A percentile compares a stretch with the other conserved stretches of the same genome.
phyloP scores from a whole-genome alignment of 2,797 vertebrate species.

The Threskiornis aethiopicus region DNA sequence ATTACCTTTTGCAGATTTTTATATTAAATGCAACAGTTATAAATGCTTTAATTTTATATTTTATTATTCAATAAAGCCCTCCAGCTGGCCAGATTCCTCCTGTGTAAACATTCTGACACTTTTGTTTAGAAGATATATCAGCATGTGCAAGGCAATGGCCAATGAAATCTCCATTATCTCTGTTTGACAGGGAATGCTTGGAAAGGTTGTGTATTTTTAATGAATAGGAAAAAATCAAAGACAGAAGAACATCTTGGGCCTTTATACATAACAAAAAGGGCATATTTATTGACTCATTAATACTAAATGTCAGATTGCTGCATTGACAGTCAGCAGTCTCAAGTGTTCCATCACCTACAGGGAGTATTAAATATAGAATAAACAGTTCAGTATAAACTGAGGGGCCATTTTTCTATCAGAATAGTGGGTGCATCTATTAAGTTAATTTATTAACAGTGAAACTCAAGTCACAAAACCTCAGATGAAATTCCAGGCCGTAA shows the following conservation, averaged over 20 bases:
- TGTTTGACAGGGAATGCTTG: slow-evolving; percentile 6
- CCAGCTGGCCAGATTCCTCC: slow-evolving; percentile 11
- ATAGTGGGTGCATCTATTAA: background rate
- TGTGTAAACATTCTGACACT: slow-evolving; percentile 15
- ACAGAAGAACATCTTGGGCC: background rate
- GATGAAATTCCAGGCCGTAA: slow-evolving; percentile 27
- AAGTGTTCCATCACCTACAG: slow-evolving; percentile 22
- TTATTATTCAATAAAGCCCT: background rate
- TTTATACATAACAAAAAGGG: background rate
- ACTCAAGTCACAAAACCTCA: background rate
- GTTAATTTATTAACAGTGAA: slow-evolving; percentile 32
- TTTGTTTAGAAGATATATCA: slow-evolving; percentile 7
- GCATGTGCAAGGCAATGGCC: background rate
- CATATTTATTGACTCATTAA: slow-evolving; percentile 26
- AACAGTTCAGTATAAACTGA: background rate
- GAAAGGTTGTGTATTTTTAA: slow-evolving; percentile 20
- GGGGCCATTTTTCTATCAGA: slow-evolving; percentile 12
- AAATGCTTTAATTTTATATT: slow-evolving; percentile 17
- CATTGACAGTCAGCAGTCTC: background rate
- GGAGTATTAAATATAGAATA: slow-evolving; percentile 33
- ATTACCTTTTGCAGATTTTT: slow-evolving; percentile 29
- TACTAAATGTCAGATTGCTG: background rate
- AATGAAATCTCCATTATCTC: slow-evolving; percentile 24
- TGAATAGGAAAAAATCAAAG: slow-evolving; percentile 24
- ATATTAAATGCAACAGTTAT: background rate